Base-by-base conservation (phyloP, 2,888 invertebrate genomes). In the Bombyx huttoni region DNA sequence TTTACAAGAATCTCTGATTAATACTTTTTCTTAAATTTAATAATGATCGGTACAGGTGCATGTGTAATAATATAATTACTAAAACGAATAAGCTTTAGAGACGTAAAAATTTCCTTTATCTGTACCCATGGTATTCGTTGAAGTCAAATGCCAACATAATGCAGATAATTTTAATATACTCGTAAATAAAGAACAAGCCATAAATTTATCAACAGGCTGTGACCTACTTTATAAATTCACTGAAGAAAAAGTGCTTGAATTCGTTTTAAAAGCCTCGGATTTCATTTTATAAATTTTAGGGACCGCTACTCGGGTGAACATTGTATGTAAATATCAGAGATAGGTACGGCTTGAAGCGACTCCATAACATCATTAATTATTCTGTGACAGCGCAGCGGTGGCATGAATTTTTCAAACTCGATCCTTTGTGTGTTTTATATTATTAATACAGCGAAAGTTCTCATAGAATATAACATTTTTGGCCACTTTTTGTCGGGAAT, bases 261-360 rank as follows among this genome's bases (percentile, higher is more conserved):
- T 57, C 58, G 53, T 52, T 58, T 53, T 60, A 62, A 63, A 65
- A 57, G 54, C 64, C 63, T 61, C 55, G 52, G 54, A 58, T 67
- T 64, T 67, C 59, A 60, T 63, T 66, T 63, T 60, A 63, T 68
- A 61, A 64, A 68, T 65, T 69, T 24, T 54, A 63, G 64, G 55
- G 55, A 62, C 66, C 68, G 68, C 68, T 71, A 65, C 60, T 55
- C 63, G 62, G 65, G 57, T 61, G 54, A 56, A 65, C 58, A 77
- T 78, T 78, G 78, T 78, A 77, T 77, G 77, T 69, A 65, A 78
- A 77, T 77, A 51, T 57, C 56, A 56, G 60, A 60, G 63, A 64
- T 60, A 59, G 64, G 61, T 61, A 61, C 60, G 61, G 60, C 59
- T 56, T 53, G 52, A 56, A 58, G 56, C 59, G 58, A 60, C 60